phyloP scores from a whole-genome alignment of 2,888 invertebrate species.

The Rapana venosa region DNA sequence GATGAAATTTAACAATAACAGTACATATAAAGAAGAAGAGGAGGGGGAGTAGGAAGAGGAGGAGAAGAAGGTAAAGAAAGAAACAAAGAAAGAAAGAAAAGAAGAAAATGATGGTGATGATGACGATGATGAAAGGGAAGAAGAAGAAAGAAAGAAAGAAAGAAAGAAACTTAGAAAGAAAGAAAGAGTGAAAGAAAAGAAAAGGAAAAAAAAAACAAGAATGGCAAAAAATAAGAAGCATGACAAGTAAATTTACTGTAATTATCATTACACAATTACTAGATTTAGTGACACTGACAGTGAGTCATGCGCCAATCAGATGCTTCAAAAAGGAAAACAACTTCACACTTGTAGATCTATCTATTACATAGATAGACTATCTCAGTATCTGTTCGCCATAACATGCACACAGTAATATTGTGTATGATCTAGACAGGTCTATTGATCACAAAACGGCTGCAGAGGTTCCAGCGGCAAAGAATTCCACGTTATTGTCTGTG shows the following conservation, averaged over 20 bases:
- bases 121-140: background rate
- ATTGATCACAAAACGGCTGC: constrained; percentile 67
- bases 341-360: background rate
- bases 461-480: constrained; percentile 72
- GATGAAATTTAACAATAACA: too few species aligned
- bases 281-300: background rate
- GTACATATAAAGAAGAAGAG: background rate
- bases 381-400: too few species aligned
- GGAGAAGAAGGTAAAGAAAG: background rate
- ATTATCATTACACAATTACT: background rate
- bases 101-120: background rate
- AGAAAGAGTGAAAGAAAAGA: background rate
- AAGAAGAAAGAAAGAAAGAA: background rate
- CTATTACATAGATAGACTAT: too few species aligned
- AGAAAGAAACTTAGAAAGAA: background rate
- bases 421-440: too few species aligned
- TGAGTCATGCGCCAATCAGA: background rate
- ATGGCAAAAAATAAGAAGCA: background rate
- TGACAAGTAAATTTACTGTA: background rate
- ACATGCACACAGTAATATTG: too few species aligned
- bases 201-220: background rate
- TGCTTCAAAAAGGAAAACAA: background rate
- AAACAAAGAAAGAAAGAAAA: background rate
- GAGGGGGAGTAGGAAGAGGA: background rate
- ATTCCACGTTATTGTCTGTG: constrained; percentile 65